Base-by-base conservation (phyloP, 2,888 invertebrate genomes). In the Mimachlamys varia region DNA sequence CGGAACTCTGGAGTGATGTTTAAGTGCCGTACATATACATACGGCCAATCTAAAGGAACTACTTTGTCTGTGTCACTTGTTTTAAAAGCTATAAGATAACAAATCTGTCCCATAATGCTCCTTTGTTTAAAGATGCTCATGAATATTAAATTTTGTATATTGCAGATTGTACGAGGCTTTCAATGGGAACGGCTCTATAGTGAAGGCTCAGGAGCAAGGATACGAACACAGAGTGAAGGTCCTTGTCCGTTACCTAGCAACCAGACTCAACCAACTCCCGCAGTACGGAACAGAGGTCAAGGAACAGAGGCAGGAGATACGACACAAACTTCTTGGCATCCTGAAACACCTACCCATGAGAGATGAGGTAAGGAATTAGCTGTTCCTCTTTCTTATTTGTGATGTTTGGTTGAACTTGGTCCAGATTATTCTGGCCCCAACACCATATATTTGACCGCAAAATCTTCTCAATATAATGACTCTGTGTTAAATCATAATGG, bases 171-270 rank as follows among this genome's bases (percentile, higher is more conserved):
- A 93, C 89, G 94, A 94, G 49, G 92, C 93, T 89, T 37, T 91
- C 89, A 89, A 91, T 87, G 89, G 90, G 22, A 91, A 92, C 88
- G 92, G 93, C 27, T 89, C 90, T 33, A 89, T 95, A 15, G 91
- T 92, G 88, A 91, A 90, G 53, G 93, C 94, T 33, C 88, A 94
- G 27, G 91, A 93, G 49, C 88, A 92, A 89, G 95, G 95, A 13
- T 93, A 95, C 90, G 94, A 94, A 92, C 92, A 94, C 27, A 93
- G 94, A 88, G 93, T 94, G 37, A 94, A 95, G 62, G 94, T 95
- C 10, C 94, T 94, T 91, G 93, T 95, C 62, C 92, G 94, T 50
- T 93, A 95, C 91, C 92, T 95, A 88, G 95, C 95, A 37, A 90
- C 92, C 55, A 93, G 94, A 76, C 93, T 95, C 50, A 95, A 95